phyloP scores from a whole-genome alignment of 2,113 vertebrate genomes.

The Jacana jacana region DNA sequence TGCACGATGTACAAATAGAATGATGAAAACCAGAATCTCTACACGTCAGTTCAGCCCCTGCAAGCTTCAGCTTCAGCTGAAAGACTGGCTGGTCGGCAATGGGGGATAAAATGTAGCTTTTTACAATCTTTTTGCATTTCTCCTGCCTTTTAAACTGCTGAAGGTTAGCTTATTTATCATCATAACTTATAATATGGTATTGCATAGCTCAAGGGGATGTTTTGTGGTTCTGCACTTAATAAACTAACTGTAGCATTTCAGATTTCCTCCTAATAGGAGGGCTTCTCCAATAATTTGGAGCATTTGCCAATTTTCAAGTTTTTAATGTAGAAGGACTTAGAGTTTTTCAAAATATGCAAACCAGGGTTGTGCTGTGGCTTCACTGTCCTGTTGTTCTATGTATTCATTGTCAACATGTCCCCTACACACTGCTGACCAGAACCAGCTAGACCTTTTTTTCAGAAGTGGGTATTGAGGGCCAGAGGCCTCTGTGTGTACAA shows the following conservation, averaged over 20 bases:
- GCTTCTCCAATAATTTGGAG: background rate
- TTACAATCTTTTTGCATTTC: background rate
- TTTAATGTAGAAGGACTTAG: background rate
- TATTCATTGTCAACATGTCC: background rate
- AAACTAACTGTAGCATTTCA: background rate
- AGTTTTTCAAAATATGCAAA: background rate
- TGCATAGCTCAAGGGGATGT: background rate
- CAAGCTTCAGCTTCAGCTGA: background rate
- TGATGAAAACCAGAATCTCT: background rate
- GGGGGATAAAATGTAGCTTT: background rate
- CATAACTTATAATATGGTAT: background rate
- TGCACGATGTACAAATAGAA: background rate
- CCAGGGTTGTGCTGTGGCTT: background rate
- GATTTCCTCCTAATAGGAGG: background rate
- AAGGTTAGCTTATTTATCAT: background rate
- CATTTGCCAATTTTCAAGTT: background rate
- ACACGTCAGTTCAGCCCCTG: background rate
- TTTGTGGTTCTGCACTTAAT: background rate
- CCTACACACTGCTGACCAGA: background rate
- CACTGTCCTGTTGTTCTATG: background rate
- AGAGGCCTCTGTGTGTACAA: background rate
- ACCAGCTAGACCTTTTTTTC: background rate
- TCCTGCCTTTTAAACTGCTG: background rate
- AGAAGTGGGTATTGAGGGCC: background rate
- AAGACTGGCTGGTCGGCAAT: background rate